These are phyloP conservation scores for Sinocyclocheilus grahami DNA, from an alignment of 2,113 vertebrate species.

Conservation along the genomic window DNA sequence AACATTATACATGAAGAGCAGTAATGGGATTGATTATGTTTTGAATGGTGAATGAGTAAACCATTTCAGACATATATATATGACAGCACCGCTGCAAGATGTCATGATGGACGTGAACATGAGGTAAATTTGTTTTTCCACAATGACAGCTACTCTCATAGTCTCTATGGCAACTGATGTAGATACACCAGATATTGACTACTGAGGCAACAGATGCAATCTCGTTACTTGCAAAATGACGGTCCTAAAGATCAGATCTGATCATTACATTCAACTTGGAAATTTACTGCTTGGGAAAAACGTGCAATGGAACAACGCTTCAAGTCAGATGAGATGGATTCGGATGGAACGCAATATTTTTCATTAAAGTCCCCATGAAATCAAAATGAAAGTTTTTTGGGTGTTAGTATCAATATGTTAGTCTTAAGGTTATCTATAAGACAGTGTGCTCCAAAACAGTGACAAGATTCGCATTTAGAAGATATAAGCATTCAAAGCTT, in stretches of 20 bases:
- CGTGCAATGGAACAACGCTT: too few relatives aligned
- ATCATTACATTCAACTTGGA: neutral
- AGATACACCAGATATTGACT: neutral
- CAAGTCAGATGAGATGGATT: too few relatives aligned
- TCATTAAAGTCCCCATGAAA: too few relatives aligned
- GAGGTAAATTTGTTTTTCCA: neutral
- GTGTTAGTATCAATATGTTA: too few relatives aligned
- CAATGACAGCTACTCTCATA: neutral
- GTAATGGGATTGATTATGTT: neutral
- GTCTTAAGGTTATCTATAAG: too few relatives aligned
- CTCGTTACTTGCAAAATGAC: neutral
- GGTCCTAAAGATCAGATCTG: neutral
- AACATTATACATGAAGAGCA: neutral
- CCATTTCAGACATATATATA: neutral
- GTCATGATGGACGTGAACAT: neutral
- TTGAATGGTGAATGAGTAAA: neutral
- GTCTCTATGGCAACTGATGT: slow-evolving; percentile 7
- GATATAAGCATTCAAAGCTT: too few relatives aligned
- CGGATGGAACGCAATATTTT: too few relatives aligned
- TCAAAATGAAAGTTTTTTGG: too few relatives aligned
- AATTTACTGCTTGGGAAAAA: too few relatives aligned
- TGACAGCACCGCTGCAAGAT: neutral
- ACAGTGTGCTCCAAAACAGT: too few relatives aligned
- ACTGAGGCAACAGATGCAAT: neutral
- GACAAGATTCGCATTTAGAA: too few relatives aligned